Conservation (phyloP, 2,888 invertebrate species). For the Eustalomyia histrio region DNA sequence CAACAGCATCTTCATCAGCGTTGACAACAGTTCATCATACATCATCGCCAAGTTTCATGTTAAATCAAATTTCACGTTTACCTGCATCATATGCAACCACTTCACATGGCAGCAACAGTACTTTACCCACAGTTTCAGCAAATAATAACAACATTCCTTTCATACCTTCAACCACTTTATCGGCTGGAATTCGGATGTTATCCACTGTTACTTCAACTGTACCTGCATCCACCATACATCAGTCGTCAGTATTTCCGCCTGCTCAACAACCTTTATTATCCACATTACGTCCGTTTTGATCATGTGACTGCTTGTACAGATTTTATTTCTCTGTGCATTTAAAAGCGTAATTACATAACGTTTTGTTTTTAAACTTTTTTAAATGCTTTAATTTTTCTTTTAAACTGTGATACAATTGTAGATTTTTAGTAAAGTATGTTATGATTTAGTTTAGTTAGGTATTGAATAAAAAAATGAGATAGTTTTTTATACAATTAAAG, state of each 20-base stretch:
- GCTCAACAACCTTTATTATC: constrained; percentile 73
- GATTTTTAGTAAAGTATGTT: constrained; percentile 36
- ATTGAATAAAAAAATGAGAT: neutral
- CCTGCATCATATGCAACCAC: constrained; percentile 35
- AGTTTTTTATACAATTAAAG: neutral
- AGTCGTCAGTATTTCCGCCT: constrained; percentile 69
- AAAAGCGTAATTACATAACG: constrained; percentile 54
- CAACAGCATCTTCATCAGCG: constrained; percentile 36
- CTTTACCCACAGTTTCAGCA: constrained; percentile 25
- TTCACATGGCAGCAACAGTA: constrained; percentile 5
- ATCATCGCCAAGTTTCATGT: constrained; percentile 39
- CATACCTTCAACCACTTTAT: constrained; percentile 61
- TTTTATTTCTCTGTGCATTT: constrained; percentile 18
- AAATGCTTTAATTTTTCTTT: constrained; percentile 47
- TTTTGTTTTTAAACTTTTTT: constrained; percentile 48
- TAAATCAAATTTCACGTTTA: constrained; percentile 58
- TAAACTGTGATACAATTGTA: constrained; percentile 63
- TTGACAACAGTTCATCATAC: neutral
- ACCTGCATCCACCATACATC: constrained; percentile 46
- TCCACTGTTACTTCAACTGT: constrained; percentile 60
- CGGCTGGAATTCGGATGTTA: constrained; percentile 67
- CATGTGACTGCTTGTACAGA: constrained; percentile 3
- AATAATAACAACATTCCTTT: constrained; percentile 61
- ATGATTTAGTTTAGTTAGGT: neutral
- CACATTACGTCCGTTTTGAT: constrained; percentile 72